phyloP scores from a whole-genome alignment of 2,797 vertebrate genomes.

The Tapirus indicus region DNA sequence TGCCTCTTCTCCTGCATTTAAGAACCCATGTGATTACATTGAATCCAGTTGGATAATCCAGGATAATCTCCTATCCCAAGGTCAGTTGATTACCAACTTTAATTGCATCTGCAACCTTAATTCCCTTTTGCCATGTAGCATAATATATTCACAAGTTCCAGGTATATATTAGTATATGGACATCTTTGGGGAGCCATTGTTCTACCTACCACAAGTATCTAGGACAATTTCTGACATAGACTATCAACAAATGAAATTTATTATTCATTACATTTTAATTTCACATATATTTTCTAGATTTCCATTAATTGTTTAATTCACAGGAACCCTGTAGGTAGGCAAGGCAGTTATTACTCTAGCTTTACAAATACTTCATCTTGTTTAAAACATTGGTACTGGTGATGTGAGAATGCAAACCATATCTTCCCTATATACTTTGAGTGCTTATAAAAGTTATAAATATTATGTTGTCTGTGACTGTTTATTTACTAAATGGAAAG shows the following conservation, averaged over 20 bases:
- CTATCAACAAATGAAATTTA: background rate
- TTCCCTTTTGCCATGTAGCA: background rate
- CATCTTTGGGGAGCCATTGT: background rate
- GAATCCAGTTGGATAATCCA: background rate
- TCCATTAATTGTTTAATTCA: background rate
- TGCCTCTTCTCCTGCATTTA: background rate
- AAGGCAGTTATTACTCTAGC: background rate
- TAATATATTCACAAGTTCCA: background rate
- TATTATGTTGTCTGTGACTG: background rate
- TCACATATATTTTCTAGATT: background rate
- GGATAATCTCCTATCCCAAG: background rate
- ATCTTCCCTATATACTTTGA: background rate
- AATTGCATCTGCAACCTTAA: background rate
- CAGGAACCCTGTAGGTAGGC: background rate
- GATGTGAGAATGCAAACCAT: background rate
- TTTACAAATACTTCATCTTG: background rate
- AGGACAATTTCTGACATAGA: background rate
- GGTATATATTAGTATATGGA: background rate
- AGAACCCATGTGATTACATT: background rate
- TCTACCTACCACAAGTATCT: background rate
- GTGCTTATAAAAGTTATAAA: background rate
- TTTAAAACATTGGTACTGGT: background rate
- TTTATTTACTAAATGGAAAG: constrained; percentile 25
- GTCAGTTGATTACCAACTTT: background rate
- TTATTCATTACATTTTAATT: constrained; percentile 10